Evolutionary conservation across 2,797 vertebrate species (phyloP), one percentile per base, ranked within the genome.

Genomic region (Myripristis murdjan): DNA sequence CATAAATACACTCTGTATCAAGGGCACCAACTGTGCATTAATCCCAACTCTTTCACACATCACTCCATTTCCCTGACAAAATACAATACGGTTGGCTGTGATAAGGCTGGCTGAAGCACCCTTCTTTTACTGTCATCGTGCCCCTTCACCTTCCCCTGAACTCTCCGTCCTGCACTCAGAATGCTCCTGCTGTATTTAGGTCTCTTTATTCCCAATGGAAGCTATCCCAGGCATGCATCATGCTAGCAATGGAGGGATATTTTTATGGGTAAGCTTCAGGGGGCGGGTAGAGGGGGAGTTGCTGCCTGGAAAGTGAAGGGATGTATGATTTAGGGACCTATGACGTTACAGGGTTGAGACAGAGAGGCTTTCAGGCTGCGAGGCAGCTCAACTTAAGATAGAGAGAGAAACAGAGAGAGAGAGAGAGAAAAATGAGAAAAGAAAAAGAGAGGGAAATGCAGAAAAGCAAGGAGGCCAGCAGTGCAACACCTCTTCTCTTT

Each of bases 261-360:
- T 95, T 96, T 95, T 94, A 95, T 89, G 84, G 91, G 84, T 75
- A 61, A 91, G 89, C 92, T 93, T 93, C 91, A 84, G 84, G 87
- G 91, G 85, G 85, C 16, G 59, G 68, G 23, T 55, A 6, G 47
- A 44, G 22, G 68, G 54, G 41, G 24, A 18, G 60, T 49, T 26
- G 66, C 35, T 46, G 66, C 48, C 41, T 56, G 28, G 57, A 74
- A 73, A 80, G 67, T 61, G 37, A 46, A 57, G 47, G 33, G 43
- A 69, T 55, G 24, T 53, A 16, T 58, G 48, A 81, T 81, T 73
- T 75, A 75, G 56, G 24, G 18, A 52, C 11, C 35, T 49, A 22
- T 66, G 47, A 59, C 11, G n/a, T 56, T 39, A 47, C 59, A 58
- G 51, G 43, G 70, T 55, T 41, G 43, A 63, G 68, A 68, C 12